phyloP scores from a whole-genome alignment of 2,113 vertebrate species.

The Pseudonaja textilis region DNA sequence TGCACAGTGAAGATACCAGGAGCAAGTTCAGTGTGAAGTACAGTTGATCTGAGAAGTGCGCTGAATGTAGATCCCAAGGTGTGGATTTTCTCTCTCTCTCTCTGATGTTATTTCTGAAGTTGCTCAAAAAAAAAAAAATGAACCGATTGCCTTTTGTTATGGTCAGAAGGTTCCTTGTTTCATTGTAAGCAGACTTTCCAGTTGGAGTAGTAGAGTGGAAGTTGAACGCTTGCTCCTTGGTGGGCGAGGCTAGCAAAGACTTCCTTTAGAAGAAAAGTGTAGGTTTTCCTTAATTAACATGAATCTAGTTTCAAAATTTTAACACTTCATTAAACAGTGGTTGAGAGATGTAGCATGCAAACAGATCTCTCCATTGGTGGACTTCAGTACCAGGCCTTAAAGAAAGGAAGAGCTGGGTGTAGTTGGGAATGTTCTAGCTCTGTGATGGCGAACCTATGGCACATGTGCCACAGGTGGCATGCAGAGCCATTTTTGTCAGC shows the following conservation, averaged over 20 bases:
- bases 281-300: neutral
- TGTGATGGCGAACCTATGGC: too few species aligned
- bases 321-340: neutral
- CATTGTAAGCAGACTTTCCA: conserved; percentile 2
- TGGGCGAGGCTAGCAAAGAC: neutral
- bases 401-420: neutral
- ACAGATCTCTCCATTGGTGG: neutral
- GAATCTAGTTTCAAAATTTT: neutral
- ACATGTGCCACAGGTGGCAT: too few species aligned
- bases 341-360: neutral
- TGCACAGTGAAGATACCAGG: neutral
- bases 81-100: neutral
- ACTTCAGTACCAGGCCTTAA: neutral
- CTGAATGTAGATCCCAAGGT: neutral
- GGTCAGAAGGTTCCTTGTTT: neutral
- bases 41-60: neutral
- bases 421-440: neutral
- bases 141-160: neutral
- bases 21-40: neutral
- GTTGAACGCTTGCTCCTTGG: neutral
- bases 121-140: neutral
- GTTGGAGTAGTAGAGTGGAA: neutral
- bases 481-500: too few species aligned
- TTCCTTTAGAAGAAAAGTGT: neutral
- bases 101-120: too few species aligned